Conservation (phyloP, 2,797 vertebrate genomes). For the Acanthiza pusilla region DNA sequence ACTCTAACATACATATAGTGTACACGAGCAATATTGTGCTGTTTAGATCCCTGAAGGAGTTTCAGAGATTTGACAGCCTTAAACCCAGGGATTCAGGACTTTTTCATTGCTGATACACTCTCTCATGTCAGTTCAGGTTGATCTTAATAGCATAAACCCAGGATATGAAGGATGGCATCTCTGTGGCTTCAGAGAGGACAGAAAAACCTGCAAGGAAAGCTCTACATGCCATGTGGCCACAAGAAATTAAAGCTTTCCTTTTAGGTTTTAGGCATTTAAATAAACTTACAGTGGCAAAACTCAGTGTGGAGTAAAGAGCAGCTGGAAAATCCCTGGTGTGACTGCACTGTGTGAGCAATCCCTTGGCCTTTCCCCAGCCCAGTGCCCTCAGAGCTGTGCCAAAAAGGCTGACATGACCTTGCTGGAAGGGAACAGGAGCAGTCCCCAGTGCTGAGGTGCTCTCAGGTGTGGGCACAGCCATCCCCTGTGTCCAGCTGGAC, state of each 20-base stretch:
- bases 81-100: conserved; percentile 8
- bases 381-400: neutral
- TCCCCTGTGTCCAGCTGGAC: neutral
- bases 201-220: neutral
- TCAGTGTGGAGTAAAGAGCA: neutral
- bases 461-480: rapidly evolving
- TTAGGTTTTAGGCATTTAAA: neutral
- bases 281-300: neutral
- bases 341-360: no score
- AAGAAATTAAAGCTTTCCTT: neutral
- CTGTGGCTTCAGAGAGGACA: neutral
- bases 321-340: neutral
- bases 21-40: neutral
- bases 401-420: neutral
- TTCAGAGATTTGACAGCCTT: conserved; percentile 25
- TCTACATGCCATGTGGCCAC: neutral
- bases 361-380: neutral
- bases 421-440: neutral
- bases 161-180: neutral
- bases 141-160: neutral
- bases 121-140: conserved; percentile 17
- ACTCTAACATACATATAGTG: neutral
- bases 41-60: conserved; percentile 1
- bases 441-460: neutral
- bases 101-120: conserved; percentile 29